Percentiles rank a stretch among this genome's conserved stretches.
These are phyloP conservation scores for Coelopa frigida DNA, from an alignment of 1,140 invertebrate genomes.

Conservation along the genomic window DNA sequence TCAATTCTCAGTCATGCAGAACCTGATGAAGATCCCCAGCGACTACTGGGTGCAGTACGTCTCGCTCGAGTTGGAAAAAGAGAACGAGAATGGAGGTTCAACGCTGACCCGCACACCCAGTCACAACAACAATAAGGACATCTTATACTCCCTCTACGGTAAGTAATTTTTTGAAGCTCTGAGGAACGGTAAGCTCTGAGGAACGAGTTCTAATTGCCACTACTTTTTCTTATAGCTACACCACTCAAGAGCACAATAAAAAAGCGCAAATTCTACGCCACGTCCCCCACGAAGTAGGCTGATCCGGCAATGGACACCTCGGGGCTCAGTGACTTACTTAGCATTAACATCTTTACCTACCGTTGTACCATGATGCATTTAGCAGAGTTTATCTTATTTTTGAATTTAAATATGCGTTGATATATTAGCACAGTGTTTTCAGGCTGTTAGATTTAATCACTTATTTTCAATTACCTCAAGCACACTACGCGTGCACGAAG, in stretches of 20 bases:
- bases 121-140: slow-evolving; percentile 19
- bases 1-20: slow-evolving; percentile 57
- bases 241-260: slow-evolving; percentile 39
- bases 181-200: not conserved
- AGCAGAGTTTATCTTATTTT: too few species aligned
- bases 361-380: too few species aligned
- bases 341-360: too few species aligned
- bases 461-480: too few species aligned
- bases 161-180: slow-evolving; percentile 4
- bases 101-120: slow-evolving; percentile 30
- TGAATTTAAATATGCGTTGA: too few species aligned
- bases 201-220: not conserved
- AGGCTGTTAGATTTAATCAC: too few species aligned
- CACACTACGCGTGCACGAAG: too few species aligned
- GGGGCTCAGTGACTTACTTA: too few species aligned
- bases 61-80: slow-evolving; percentile 15
- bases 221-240: slow-evolving; percentile 22
- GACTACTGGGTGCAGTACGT: slow-evolving; percentile 56
- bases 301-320: too few species aligned
- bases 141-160: slow-evolving; percentile 32
- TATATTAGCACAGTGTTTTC: too few species aligned
- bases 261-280: slow-evolving; percentile 34
- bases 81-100: slow-evolving; percentile 10
- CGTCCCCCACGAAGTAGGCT: too few species aligned
- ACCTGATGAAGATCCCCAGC: slow-evolving; percentile 55